Conservation (phyloP, 2,888 invertebrate genomes). For the Leptinotarsa haldemani region DNA sequence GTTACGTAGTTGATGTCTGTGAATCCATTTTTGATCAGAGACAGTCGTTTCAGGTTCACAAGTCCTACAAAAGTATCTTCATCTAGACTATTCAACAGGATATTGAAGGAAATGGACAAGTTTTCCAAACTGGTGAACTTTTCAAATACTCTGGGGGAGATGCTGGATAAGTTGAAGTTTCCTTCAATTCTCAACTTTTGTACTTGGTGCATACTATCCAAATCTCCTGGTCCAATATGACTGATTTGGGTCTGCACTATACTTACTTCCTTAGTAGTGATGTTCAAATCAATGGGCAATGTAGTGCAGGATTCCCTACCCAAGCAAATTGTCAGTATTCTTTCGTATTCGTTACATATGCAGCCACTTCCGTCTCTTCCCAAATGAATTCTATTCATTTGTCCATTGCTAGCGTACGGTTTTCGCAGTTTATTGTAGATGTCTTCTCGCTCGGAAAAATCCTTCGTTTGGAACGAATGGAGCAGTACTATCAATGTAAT, state of each 20-base stretch:
- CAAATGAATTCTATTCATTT: background rate
- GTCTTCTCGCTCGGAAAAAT: background rate
- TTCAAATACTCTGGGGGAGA: slow-evolving; percentile 68
- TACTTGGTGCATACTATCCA: slow-evolving; percentile 64
- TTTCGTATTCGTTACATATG: slow-evolving; percentile 66
- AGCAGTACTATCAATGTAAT: background rate
- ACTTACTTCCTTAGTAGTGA: slow-evolving; percentile 64
- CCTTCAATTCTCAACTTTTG: slow-evolving; percentile 69
- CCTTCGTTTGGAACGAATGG: background rate
- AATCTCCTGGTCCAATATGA: slow-evolving; percentile 65
- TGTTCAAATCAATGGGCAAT: slow-evolving; percentile 68
- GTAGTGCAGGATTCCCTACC: slow-evolving; percentile 68
- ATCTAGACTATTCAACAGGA: slow-evolving; percentile 65
- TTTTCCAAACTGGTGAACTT: slow-evolving; percentile 67
- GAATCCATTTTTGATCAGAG: slow-evolving; percentile 71
- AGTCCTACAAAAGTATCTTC: slow-evolving; percentile 68
- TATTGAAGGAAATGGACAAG: slow-evolving; percentile 71
- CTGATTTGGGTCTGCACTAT: slow-evolving; percentile 69
- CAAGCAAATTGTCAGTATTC: slow-evolving; percentile 67
- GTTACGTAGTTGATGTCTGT: slow-evolving; percentile 65
- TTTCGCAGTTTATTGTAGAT: background rate
- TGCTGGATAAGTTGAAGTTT: slow-evolving; percentile 67
- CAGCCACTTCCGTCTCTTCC: slow-evolving; percentile 63
- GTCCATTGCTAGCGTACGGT: background rate
- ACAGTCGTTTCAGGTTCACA: slow-evolving; percentile 66